Percentiles rank a stretch among this genome's conserved stretches.
Evolutionary conservation across 2,888 invertebrate species (phyloP).

Genomic region (Oxytorus armatus): DNA sequence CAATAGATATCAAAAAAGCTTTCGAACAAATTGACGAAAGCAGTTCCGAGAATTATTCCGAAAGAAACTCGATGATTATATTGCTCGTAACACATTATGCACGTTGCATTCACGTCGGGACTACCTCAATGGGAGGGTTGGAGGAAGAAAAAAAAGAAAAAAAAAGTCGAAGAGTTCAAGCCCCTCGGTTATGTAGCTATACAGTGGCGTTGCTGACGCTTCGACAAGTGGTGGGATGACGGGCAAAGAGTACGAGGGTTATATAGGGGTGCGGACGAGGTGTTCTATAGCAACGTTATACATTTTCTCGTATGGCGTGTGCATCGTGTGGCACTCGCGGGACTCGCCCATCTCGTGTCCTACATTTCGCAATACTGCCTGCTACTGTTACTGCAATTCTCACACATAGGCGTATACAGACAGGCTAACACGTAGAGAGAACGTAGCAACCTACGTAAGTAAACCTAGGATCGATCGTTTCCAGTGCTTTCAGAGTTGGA

Average conservation of each 20-base stretch:
- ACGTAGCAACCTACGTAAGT: conserved; percentile 61
- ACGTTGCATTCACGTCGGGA: background rate
- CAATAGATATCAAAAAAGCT: too few species aligned
- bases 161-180: conserved; percentile 48
- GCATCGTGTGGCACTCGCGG: conserved; percentile 43
- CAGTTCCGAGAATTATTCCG: background rate
- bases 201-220: conserved; percentile 3
- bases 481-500: conserved; percentile 41
- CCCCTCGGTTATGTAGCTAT: background rate
- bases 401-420: conserved; percentile 1
- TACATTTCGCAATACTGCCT: conserved; percentile 57
- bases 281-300: conserved; percentile 54
- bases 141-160: too few species aligned
- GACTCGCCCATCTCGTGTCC: conserved; percentile 66
- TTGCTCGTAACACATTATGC: background rate
- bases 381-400: conserved; percentile 49
- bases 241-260: conserved; percentile 1
- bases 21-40: too few species aligned
- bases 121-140: conserved; percentile 49
- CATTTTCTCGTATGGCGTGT: conserved; percentile 46
- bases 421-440: conserved; percentile 23
- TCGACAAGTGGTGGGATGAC: conserved; percentile 14
- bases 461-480: conserved; percentile 62
- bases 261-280: conserved; percentile 26
- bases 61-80: background rate